Evolutionary conservation across 1,140 invertebrate genomes (phyloP).

Genomic region (Harpegnathos saltator): DNA sequence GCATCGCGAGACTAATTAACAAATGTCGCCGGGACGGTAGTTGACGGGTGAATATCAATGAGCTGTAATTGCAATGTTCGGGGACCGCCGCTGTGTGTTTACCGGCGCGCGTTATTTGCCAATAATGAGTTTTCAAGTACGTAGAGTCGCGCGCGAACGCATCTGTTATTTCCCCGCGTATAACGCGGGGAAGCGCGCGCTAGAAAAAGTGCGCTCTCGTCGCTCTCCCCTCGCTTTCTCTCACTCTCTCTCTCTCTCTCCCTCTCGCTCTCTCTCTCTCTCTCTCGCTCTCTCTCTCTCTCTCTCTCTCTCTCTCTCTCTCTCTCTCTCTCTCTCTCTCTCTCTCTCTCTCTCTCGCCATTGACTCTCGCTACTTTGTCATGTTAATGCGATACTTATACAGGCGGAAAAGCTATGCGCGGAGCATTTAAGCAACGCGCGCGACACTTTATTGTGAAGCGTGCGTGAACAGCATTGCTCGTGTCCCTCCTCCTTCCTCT

Average conservation of each 20-base stretch:
- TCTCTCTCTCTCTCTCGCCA: background rate
- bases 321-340: too few relatives aligned
- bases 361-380: slow-evolving; percentile 8
- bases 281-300: too few relatives aligned
- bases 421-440: background rate
- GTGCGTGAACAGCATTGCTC: slow-evolving; percentile 12
- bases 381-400: background rate
- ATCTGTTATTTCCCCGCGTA: background rate
- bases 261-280: too few relatives aligned
- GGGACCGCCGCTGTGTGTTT: slow-evolving; percentile 8
- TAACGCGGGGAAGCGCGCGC: background rate
- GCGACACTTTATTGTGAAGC: background rate
- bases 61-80: background rate
- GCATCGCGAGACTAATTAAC: background rate
- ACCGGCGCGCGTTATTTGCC: background rate
- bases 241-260: too few relatives aligned
- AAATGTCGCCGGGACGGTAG: background rate
- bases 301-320: too few relatives aligned
- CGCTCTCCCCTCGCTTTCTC: too few relatives aligned
- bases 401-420: background rate
- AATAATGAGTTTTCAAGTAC: slow-evolving; percentile 6
- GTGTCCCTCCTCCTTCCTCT: too few relatives aligned
- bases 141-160: background rate
- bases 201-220: too few relatives aligned
- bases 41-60: background rate